A percentile compares a stretch with the other conserved stretches of the same genome.
Evolutionary conservation across 2,888 invertebrate genomes (phyloP).

Genomic region (Abscondita cerata): DNA sequence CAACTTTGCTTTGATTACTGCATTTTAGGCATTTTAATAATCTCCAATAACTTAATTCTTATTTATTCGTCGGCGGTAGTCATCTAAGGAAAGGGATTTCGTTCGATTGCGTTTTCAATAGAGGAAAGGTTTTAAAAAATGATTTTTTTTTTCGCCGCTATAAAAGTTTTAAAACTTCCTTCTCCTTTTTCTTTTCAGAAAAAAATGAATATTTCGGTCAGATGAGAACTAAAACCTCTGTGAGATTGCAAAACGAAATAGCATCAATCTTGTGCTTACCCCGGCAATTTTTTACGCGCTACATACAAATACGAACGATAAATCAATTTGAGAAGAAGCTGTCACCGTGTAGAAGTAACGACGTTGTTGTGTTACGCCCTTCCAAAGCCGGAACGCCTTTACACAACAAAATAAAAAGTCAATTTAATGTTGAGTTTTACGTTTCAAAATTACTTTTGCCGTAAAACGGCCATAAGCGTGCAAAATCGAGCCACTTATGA

Average conservation of each 20-base stretch:
- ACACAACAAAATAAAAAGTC: slow-evolving; percentile 23
- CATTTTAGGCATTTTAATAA: slow-evolving; percentile 40
- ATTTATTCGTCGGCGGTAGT: slow-evolving; percentile 54
- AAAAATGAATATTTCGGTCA: slow-evolving; percentile 23
- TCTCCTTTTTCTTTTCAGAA: slow-evolving; percentile 2
- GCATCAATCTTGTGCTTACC: slow-evolving; percentile 56
- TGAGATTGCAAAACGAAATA: slow-evolving; percentile 51
- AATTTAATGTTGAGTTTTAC: slow-evolving; percentile 27
- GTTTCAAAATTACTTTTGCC: too few relatives aligned
- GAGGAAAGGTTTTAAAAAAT: slow-evolving; percentile 2
- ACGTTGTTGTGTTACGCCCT: slow-evolving; percentile 39
- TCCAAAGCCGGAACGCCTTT: slow-evolving; percentile 32
- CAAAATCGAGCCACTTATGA: too few relatives aligned
- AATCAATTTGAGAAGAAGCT: slow-evolving; percentile 57
- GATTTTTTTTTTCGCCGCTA: background rate
- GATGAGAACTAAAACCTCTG: slow-evolving; percentile 31
- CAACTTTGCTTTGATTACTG: slow-evolving; percentile 21
- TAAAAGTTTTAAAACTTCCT: background rate
- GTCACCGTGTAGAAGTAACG: slow-evolving; percentile 51
- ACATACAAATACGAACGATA: slow-evolving; percentile 59
- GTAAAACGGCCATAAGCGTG: too few relatives aligned
- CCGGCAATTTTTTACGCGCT: slow-evolving; percentile 53
- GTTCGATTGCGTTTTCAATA: slow-evolving; percentile 1
- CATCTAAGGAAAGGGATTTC: slow-evolving; percentile 46
- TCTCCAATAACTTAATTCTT: slow-evolving; percentile 49